These are phyloP conservation scores for Neotoma lepida DNA, from an alignment of 2,113 vertebrate genomes.

Conservation along the genomic window DNA sequence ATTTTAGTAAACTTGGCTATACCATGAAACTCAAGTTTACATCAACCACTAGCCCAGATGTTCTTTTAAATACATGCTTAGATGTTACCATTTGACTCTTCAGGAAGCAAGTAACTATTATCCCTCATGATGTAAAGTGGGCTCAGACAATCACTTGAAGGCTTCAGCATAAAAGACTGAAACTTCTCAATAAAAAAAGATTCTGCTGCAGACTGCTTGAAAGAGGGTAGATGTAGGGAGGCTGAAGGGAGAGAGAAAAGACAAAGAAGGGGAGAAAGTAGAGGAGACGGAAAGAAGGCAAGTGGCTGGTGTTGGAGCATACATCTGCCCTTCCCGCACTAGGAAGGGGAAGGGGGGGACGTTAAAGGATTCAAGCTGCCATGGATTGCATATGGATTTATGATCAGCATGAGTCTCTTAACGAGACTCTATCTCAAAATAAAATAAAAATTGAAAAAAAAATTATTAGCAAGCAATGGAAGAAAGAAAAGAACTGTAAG, in stretches of 20 bases:
- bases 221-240: not conserved
- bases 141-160: not conserved
- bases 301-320: no score
- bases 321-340: not conserved
- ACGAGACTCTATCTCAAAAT: not conserved
- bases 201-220: not conserved
- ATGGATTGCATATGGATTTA: no score
- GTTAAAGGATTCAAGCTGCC: not conserved
- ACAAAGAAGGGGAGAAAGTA: not conserved
- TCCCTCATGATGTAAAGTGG: not conserved
- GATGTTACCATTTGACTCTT: not conserved
- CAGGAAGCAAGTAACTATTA: not conserved
- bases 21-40: not conserved
- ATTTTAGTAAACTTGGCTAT: not conserved
- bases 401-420: no score
- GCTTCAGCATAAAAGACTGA: not conserved
- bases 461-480: not conserved
- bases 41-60: not conserved
- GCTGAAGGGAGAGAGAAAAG: fast-evolving
- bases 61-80: not conserved
- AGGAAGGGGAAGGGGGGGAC: fast-evolving
- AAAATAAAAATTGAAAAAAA: not conserved
- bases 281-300: not conserved
- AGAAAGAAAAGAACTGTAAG: not conserved
- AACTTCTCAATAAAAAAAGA: not conserved